Evolutionary conservation across 2,888 invertebrate genomes (phyloP), one percentile per base, ranked within the genome.

Genomic region (Loripinus fragilis): DNA sequence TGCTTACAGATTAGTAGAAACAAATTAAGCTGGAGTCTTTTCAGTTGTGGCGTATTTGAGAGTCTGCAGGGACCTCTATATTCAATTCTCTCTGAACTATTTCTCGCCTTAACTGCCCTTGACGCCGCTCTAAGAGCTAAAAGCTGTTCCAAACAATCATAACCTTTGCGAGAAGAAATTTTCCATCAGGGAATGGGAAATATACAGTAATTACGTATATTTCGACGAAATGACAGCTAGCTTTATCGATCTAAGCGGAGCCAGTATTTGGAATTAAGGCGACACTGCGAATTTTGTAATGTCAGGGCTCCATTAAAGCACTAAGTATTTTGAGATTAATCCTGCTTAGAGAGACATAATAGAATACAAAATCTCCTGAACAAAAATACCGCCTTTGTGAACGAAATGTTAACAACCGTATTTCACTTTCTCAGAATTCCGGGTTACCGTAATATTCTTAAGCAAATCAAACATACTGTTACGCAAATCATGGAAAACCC

Each of bases 1-100:
- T 80, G 74, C 77, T 74, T 74, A 66, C 55, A 80, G 80, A 84
- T 84, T 81, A 84, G 74, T 50, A 68, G 68, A 35, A 78, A 72
- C 77, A 80, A 81, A 78, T 84, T 84, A 80, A 80, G 74, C 75
- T 60, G 72, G 55, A 70, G 71, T 65, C 55, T 71, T 73, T 76
- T 77, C 35, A 20, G 71, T 64, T 60, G 78, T 75, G 65, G 80
- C 73, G 73, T 77, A 77, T 66, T 50, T 35, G 78, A 74, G 72
- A 71, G 68, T 75, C 72, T 64, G 38, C 45, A 72, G 83, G 76
- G 68, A 48, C 77, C 48, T 52, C 71, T 80, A 73, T 75, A 78
- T 75, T 75, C 75, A 73, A 83, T 80, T 83, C 72, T 71, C 75
- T 38, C 52, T 73, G 72, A 77, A 74, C 70, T 67, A 77, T 66